Percentiles rank a stretch among this genome's conserved stretches.
Conservation (phyloP, 1,140 invertebrate species). For the Magallana ariakensis region DNA sequence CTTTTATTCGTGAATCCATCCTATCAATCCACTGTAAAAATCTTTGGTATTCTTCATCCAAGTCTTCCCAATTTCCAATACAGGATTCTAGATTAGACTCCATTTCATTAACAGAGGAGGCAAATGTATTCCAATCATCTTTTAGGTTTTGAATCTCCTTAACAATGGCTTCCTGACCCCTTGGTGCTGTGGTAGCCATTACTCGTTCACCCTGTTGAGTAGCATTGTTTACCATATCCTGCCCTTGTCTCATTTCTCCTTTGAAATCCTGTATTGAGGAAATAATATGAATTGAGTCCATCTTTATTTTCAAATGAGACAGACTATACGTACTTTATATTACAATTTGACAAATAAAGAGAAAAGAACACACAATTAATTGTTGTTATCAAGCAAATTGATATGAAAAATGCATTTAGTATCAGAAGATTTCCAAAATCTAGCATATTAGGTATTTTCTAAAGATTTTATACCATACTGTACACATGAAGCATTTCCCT, state of each 20-base stretch:
- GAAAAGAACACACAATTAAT: no score
- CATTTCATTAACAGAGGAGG: constrained; percentile 71
- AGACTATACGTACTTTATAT: no score
- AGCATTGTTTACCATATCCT: constrained; percentile 72
- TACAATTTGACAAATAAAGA: no score
- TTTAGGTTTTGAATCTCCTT: constrained; percentile 73
- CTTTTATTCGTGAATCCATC: constrained; percentile 91
- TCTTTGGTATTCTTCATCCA: constrained; percentile 92
- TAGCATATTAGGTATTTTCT: no score
- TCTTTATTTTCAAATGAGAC: no score
- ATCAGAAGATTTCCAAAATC: no score
- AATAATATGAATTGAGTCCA: no score
- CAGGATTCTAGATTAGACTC: constrained; percentile 92
- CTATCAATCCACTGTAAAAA: constrained; percentile 73
- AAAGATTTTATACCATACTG: no score
- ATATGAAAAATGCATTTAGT: no score
- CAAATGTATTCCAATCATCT: constrained; percentile 74
- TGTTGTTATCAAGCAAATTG: no score
- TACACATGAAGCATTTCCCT: no score
- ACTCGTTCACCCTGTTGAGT: constrained; percentile 69
- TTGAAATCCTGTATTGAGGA: constrained; percentile 69
- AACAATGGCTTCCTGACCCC: constrained; percentile 72
- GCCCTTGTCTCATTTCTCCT: constrained; percentile 68
- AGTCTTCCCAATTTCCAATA: constrained; percentile 96
- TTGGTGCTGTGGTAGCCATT: constrained; percentile 68